Evolutionary conservation across 2,888 invertebrate genomes (phyloP).

Genomic region (Harpalus rufipes): DNA sequence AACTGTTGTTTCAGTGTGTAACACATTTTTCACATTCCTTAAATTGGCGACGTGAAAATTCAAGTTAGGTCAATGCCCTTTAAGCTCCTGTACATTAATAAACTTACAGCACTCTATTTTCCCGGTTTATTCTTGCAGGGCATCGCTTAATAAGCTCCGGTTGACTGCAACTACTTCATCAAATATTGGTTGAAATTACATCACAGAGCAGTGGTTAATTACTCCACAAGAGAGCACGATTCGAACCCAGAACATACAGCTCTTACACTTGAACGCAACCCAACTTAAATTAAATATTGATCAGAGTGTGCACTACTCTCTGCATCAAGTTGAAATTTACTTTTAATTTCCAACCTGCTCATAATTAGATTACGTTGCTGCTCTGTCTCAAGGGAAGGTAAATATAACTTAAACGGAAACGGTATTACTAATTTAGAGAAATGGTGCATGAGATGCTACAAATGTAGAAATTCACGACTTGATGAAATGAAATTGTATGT

Average conservation of each 20-base stretch:
- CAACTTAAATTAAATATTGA: constrained; percentile 40
- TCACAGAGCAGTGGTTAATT: constrained; percentile 8
- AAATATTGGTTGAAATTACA: constrained; percentile 30
- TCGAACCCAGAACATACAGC: constrained; percentile 4
- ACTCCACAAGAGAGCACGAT: not conserved
- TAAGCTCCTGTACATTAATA: too few species aligned
- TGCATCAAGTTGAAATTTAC: constrained; percentile 1
- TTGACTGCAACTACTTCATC: not conserved
- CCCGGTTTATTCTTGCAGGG: too few species aligned
- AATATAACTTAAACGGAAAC: constrained; percentile 23
- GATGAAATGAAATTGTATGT: not conserved
- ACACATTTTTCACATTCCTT: too few species aligned
- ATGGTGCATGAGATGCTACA: not conserved
- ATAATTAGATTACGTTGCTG: constrained; percentile 19
- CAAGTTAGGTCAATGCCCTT: too few species aligned
- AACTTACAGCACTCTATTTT: too few species aligned
- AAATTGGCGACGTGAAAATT: too few species aligned
- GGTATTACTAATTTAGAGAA: not conserved
- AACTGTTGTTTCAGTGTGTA: too few species aligned
- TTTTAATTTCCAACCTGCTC: constrained; percentile 39
- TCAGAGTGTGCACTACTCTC: constrained; percentile 17
- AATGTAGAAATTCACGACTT: too few species aligned
- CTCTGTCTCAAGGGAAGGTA: constrained; percentile 25
- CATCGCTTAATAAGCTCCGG: too few species aligned
- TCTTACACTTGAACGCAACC: constrained; percentile 15